A percentile compares a stretch with the other conserved stretches of the same genome.
These are phyloP conservation scores for Parascotia fuliginaria DNA, from an alignment of 2,888 invertebrate species.

Conservation along the genomic window DNA sequence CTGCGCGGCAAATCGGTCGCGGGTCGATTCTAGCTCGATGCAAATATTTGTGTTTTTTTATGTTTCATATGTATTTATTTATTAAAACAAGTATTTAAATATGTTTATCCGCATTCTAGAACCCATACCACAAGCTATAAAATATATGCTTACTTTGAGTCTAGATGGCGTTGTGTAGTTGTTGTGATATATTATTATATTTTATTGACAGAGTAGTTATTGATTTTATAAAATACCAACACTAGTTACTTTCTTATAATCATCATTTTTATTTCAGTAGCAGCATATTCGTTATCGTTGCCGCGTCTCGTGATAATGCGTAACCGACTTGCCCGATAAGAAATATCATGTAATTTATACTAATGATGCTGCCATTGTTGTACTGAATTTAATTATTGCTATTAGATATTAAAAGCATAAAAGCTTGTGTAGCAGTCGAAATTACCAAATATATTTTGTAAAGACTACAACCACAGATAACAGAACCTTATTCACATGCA, in stretches of 20 bases:
- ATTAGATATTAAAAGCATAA: neutral
- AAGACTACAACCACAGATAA: too few species aligned
- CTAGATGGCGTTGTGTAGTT: too few species aligned
- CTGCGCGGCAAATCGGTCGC: constrained; percentile 5
- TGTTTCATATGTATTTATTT: too few species aligned
- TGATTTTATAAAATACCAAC: neutral
- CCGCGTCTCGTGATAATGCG: constrained; percentile 14
- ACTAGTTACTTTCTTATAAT: constrained; percentile 12
- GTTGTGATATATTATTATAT: too few species aligned
- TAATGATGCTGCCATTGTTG: constrained; percentile 5
- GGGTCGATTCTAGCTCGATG: too few species aligned
- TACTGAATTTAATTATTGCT: neutral
- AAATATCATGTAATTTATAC: constrained; percentile 13
- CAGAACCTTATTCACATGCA: too few species aligned
- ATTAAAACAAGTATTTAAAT: too few species aligned
- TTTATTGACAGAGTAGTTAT: neutral
- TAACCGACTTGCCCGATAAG: constrained; percentile 25
- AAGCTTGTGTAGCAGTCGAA: neutral
- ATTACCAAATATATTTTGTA: neutral
- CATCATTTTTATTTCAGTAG: constrained; percentile 20
- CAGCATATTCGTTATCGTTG: constrained; percentile 31
- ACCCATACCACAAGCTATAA: too few species aligned
- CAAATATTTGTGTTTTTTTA: too few species aligned
- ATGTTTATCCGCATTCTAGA: too few species aligned
- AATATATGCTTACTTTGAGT: too few species aligned